phyloP scores from a whole-genome alignment of 2,888 invertebrate genomes.

The Phrixothrix hirtus region DNA sequence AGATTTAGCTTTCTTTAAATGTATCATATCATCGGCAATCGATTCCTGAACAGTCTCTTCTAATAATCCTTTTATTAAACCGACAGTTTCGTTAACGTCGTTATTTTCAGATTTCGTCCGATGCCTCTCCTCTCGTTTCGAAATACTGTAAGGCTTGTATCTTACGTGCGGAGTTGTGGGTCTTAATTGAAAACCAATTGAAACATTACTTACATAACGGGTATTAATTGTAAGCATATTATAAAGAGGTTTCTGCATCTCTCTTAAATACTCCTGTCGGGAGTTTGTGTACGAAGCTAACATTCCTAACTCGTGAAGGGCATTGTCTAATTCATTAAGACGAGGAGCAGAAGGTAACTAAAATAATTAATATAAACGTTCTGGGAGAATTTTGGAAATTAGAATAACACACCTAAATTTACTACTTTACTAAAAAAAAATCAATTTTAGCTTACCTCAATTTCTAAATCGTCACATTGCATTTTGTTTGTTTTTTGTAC shows the following conservation, averaged over 20 bases:
- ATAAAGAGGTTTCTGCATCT: conserved; percentile 55
- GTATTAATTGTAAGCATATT: conserved; percentile 60
- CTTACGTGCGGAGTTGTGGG: conserved; percentile 59
- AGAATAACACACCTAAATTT: too few species aligned
- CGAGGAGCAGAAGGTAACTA: conserved; percentile 45
- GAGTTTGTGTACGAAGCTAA: conserved; percentile 64
- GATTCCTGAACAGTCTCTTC: conserved; percentile 44
- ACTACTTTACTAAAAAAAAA: not conserved
- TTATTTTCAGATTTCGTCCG: conserved; percentile 68
- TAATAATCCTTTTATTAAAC: conserved; percentile 43
- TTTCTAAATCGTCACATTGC: conserved; percentile 41
- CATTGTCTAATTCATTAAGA: conserved; percentile 62
- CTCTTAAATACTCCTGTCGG: conserved; percentile 61
- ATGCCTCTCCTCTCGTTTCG: conserved; percentile 60
- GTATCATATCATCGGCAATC: conserved; percentile 42
- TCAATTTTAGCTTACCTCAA: conserved; percentile 32
- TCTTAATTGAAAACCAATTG: conserved; percentile 64
- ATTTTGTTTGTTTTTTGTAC: conserved; percentile 31
- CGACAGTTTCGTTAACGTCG: conserved; percentile 51
- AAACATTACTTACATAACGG: conserved; percentile 66
- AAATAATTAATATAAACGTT: too few species aligned
- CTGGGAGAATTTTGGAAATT: too few species aligned
- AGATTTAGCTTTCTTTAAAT: conserved; percentile 65
- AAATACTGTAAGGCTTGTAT: conserved; percentile 63
- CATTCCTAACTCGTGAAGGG: conserved; percentile 66